A percentile compares a stretch with the other conserved stretches of the same genome.
Conservation (phyloP, 2,797 vertebrate genomes). For the Poecilia picta region DNA sequence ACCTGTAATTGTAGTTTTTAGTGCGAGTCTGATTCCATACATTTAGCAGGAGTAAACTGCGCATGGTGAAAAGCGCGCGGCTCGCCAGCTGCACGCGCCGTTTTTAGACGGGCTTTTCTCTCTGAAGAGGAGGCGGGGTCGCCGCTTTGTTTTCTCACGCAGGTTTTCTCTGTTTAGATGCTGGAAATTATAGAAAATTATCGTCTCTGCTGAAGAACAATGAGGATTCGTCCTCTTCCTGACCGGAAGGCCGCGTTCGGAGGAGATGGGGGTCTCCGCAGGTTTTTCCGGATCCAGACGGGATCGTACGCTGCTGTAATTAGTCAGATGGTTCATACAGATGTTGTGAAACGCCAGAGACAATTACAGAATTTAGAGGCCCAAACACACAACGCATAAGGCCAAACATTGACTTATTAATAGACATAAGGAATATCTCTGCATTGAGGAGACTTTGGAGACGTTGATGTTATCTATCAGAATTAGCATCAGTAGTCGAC, state of each 20-base stretch:
- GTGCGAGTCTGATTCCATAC: conserved; percentile 99
- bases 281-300: conserved; percentile 54
- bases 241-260: conserved; percentile 60
- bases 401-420: conserved; percentile 21
- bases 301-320: conserved; percentile 50
- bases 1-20: conserved; percentile 99
- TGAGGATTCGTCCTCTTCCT: conserved; percentile 83
- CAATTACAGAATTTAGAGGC: conserved; percentile 46
- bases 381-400: conserved; percentile 50
- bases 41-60: conserved; percentile 93
- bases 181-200: conserved; percentile 91
- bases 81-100: conserved; percentile 94
- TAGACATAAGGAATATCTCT: not conserved
- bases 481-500: not conserved
- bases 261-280: conserved; percentile 31
- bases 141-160: conserved; percentile 89
- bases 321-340: conserved; percentile 68
- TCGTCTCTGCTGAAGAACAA: conserved; percentile 75
- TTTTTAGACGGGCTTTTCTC: conserved; percentile 87
- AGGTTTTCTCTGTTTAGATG: conserved; percentile 91
- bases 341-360: conserved; percentile 62
- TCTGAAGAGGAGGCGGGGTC: conserved; percentile 37
- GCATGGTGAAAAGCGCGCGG: conserved; percentile 87
- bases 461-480: not conserved
- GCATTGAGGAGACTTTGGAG: not conserved